Evolutionary conservation across 2,113 vertebrate genomes (phyloP).

Genomic region (Capreolus pygargus): DNA sequence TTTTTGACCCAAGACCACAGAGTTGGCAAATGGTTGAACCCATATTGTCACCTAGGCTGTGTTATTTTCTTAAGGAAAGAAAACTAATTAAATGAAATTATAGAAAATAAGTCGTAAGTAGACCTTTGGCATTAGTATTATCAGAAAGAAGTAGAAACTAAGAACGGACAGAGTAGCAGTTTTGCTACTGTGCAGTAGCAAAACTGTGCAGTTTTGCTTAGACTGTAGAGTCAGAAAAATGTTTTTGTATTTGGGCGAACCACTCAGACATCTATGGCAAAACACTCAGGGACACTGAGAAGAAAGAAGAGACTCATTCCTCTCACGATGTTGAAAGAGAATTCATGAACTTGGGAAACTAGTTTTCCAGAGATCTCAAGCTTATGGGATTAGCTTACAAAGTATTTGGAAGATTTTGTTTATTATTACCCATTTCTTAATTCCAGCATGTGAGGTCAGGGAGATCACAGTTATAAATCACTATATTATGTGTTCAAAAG

Average conservation of each 20-base stretch:
- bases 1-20: neutral
- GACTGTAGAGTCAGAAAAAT: neutral
- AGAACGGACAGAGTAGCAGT: neutral
- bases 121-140: neutral
- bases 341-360: neutral
- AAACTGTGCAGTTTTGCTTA: neutral
- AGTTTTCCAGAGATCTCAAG: neutral
- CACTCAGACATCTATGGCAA: neutral
- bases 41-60: neutral
- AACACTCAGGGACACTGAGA: neutral
- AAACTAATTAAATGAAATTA: neutral
- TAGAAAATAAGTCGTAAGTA: neutral
- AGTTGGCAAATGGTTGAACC: neutral
- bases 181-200: no score
- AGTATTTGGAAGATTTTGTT: neutral
- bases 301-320: neutral
- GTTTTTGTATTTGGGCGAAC: neutral
- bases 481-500: neutral
- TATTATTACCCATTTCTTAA: neutral
- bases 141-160: neutral
- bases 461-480: neutral
- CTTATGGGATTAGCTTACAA: neutral
- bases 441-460: neutral
- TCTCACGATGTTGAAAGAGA: neutral
- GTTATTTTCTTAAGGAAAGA: neutral